Percentiles rank a stretch among this genome's conserved stretches.
Conservation (phyloP, 2,888 invertebrate species). For the Conomelus anceps region DNA sequence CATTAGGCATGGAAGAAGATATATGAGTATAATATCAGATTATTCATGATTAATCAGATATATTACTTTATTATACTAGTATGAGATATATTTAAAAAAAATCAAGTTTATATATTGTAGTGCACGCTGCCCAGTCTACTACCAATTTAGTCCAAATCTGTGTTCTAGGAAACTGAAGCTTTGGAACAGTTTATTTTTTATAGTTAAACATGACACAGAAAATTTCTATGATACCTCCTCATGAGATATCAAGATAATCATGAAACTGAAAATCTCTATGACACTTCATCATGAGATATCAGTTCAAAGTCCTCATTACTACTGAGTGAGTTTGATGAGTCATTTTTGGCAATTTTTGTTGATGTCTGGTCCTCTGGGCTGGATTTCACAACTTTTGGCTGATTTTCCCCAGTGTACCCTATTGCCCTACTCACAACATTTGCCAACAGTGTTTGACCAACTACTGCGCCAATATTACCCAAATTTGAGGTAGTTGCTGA, state of each 20-base stretch:
- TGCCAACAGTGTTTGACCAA: background rate
- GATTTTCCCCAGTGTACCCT: background rate
- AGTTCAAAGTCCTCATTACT: background rate
- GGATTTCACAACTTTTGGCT: too few species aligned
- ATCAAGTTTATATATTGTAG: too few species aligned
- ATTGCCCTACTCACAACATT: background rate
- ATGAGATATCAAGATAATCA: background rate
- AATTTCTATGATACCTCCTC: background rate
- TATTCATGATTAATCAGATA: too few species aligned
- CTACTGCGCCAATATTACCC: background rate
- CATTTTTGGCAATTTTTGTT: background rate
- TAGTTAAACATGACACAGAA: background rate
- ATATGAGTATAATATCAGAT: too few species aligned
- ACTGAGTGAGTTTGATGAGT: background rate
- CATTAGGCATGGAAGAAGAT: too few species aligned
- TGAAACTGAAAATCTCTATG: background rate
- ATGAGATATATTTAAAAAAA: too few species aligned
- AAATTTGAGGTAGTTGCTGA: background rate
- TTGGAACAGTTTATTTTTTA: too few species aligned
- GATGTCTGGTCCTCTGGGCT: background rate
- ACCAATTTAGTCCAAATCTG: too few species aligned
- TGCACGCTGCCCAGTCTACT: too few species aligned
- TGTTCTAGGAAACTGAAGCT: too few species aligned
- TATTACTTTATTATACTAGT: too few species aligned
- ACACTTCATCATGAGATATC: background rate